Conservation (phyloP, 2,113 vertebrate species). For the Tragelaphus scriptus region DNA sequence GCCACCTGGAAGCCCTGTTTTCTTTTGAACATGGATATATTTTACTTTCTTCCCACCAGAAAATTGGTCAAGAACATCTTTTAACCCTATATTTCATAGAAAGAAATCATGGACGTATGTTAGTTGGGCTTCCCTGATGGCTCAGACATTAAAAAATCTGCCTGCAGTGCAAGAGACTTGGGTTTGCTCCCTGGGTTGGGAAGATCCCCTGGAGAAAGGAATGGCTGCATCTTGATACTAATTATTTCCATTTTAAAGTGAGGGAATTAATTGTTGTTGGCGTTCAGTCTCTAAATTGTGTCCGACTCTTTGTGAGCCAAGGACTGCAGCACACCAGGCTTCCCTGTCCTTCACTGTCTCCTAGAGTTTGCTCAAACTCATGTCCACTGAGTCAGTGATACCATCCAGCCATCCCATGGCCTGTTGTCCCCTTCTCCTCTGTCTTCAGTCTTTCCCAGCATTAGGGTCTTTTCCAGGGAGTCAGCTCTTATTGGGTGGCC, state of each 20-base stretch:
- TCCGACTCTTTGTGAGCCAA: not conserved
- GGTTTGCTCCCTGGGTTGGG: not conserved
- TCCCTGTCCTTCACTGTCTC: not conserved
- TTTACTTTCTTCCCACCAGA: not conserved
- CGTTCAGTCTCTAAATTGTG: not conserved
- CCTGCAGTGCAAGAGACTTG: not conserved
- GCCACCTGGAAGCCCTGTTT: not conserved
- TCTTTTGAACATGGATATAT: not conserved
- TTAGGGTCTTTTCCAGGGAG: not conserved
- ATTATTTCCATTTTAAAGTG: not conserved
- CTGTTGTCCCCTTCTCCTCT: not conserved
- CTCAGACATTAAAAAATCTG: not conserved
- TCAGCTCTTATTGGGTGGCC: not conserved
- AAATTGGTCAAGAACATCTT: not conserved
- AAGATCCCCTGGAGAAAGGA: not conserved
- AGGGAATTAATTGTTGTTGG: not conserved
- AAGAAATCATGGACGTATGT: not conserved
- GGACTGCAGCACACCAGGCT: not conserved
- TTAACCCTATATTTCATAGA: not conserved
- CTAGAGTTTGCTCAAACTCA: not conserved
- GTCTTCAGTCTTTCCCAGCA: not conserved
- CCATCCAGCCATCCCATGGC: not conserved
- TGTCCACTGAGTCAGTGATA: not conserved
- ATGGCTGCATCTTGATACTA: not conserved
- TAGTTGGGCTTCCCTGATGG: not conserved